Base-by-base conservation (phyloP, 2,113 vertebrate genomes). In the Camelus bactrianus region DNA sequence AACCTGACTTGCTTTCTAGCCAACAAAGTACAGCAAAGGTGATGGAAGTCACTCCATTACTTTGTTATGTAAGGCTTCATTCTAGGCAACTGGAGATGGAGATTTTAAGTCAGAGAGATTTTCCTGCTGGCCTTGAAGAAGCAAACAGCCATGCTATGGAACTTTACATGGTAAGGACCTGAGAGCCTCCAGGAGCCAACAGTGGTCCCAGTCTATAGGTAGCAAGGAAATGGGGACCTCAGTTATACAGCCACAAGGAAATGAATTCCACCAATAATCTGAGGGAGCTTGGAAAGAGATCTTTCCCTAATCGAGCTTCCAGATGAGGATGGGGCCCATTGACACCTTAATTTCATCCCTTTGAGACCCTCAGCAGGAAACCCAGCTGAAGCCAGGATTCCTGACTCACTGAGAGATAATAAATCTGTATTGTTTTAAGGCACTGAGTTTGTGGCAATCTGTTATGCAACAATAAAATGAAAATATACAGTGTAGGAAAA, bases 321-420 rank as follows among this genome's bases (percentile, higher is more conserved):
- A 85, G 28, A 50, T 13, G 52, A 83, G 12, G 32, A 14, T 13
- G 14, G 17, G 86, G 48, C 42, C 73, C 48, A 16, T 12, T 62
- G 19, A 93, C 20, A 89, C 2, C n/a, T 95, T 87, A 65, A 72
- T 48, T 92, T 93, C 65, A 81, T 76, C 35, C 67, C n/a, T 84
- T 58, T 60, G 64, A 92, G 52, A 84, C 15, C 9, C 16, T 20
- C 8, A 69, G 48, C 4, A 54, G 50, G 15, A 77, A 77, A 35
- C 6, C 81, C 65, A 91, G 30, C 19, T 76, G 8, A 95, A 86
- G 22, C 14, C 60, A 65, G 32, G 30, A 87, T 11, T 92, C 70
- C 52, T 73, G 24, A 76, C 24, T 48, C 56, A 52, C 17, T 69
- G 22, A 70, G 3, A 79, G 9, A 73, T 8, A 70, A 58, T n/a